A percentile compares a stretch with the other conserved stretches of the same genome.
These are phyloP conservation scores for Zeugodacus cucurbitae DNA, from an alignment of 1,140 invertebrate species.

Conservation along the genomic window DNA sequence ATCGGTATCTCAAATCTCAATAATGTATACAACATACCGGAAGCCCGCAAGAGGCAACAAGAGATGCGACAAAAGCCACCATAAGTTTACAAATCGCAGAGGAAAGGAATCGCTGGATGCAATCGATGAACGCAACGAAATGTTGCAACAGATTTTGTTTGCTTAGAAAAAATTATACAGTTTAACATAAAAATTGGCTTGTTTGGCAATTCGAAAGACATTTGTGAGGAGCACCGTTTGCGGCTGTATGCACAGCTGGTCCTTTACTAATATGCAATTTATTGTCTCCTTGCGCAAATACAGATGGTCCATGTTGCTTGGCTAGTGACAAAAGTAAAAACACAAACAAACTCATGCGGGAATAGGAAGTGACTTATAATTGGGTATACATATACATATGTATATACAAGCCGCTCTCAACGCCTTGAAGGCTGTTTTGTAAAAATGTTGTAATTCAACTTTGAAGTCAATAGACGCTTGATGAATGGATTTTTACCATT, in stretches of 20 bases:
- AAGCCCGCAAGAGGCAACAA: neutral
- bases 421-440: neutral
- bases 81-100: neutral
- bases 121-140: neutral
- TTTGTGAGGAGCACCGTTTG: neutral
- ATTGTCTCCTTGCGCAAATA: neutral
- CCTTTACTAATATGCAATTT: constrained; percentile 12
- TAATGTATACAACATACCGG: neutral
- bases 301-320: neutral
- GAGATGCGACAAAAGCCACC: neutral
- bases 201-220: neutral
- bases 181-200: neutral
- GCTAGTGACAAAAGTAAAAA: neutral
- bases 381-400: neutral
- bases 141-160: neutral
- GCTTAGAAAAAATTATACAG: neutral
- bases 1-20: too few species aligned
- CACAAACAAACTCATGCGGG: too few species aligned
- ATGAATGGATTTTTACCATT: neutral
- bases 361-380: neutral
- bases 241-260: neutral
- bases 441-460: neutral
- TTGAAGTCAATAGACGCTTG: neutral
- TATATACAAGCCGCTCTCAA: neutral
- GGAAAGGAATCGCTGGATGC: neutral